These are phyloP conservation scores for Agrypnus murinus DNA, from an alignment of 2,888 invertebrate species.

Conservation along the genomic window DNA sequence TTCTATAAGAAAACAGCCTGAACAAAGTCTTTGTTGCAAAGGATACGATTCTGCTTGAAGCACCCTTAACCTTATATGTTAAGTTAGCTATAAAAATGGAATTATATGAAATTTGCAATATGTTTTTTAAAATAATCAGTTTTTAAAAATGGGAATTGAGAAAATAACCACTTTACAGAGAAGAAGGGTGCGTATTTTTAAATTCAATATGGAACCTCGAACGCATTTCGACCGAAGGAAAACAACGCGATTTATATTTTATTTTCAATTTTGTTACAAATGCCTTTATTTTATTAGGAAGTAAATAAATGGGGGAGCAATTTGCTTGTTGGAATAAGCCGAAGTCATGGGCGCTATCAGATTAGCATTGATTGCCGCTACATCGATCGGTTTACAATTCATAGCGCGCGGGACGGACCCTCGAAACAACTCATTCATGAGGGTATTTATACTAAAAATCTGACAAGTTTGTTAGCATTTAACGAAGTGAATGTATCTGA, in stretches of 20 bases:
- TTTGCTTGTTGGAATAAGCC: slow-evolving; percentile 50
- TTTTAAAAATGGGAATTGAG: background rate
- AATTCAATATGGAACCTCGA: slow-evolving; percentile 13
- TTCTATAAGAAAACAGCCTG: too few species aligned
- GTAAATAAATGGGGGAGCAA: slow-evolving; percentile 55
- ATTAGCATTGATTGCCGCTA: slow-evolving; percentile 68
- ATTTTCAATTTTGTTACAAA: slow-evolving; percentile 54
- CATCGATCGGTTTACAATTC: slow-evolving; percentile 55
- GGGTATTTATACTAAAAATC: slow-evolving; percentile 48
- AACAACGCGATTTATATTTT: slow-evolving; percentile 38
- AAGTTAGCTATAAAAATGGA: too few species aligned
- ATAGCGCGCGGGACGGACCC: slow-evolving; percentile 43
- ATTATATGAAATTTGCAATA: too few species aligned
- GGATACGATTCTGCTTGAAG: too few species aligned
- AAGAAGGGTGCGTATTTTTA: slow-evolving; percentile 30
- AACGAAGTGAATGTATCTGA: slow-evolving; percentile 44
- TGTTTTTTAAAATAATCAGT: too few species aligned
- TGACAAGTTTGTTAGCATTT: slow-evolving; percentile 46
- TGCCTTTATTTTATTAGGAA: slow-evolving; percentile 57
- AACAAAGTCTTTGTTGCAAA: too few species aligned
- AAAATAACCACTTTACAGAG: slow-evolving; percentile 7
- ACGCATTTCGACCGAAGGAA: slow-evolving; percentile 14
- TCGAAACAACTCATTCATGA: slow-evolving; percentile 45
- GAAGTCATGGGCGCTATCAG: slow-evolving; percentile 62
- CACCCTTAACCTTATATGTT: too few species aligned